Base-by-base conservation (phyloP, 1,140 invertebrate genomes). In the Chionoecetes opilio region DNA sequence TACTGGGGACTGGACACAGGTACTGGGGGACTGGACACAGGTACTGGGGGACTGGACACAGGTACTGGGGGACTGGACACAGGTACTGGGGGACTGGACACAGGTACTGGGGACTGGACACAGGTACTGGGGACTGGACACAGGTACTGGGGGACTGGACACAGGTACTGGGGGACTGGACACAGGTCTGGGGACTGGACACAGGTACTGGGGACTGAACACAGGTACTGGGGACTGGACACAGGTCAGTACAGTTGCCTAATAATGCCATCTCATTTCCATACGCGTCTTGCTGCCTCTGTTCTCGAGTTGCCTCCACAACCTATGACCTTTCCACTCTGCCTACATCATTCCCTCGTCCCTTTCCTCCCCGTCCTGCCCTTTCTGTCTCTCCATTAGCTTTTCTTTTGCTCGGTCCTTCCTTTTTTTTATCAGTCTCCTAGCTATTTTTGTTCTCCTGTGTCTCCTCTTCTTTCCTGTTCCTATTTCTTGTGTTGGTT, bases 321-420 rank as follows among this genome's bases (percentile, higher is more conserved):
- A 17, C 63, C 63, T 75, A n/a, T 75, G 63, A 75, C 63, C 63
- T 75, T 75, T 75, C 63, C 11, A 75, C 63, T 75, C 2, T 26
- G 63, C 63, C 63, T n/a, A 75, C 63, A 75, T 75, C 63, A 75
- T 75, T 75, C 63, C 63, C 63, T 75, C n/a, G 6, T n/a, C n/a
- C n/a, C n/a, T n/a, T 26, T 26, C n/a, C 26, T 26, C 26, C 63
- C 21, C 63, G n/a, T 26, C 63, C 63, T 75, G 6, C 63, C 63
- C 1, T 26, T 75, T n/a, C 46, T 53, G 46, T 75, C 63, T 75
- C 63, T 75, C n/a, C 21, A 0, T 8, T 75, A 26, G 26, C 63
- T 75, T 26, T 75, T 46, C 14, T 46, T 14, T 46, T 46, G 41
- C 41, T 46, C 41, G 5, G 5, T 46, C 14, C 14, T 46, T 14